These are phyloP conservation scores for Onchidella celtica DNA, from an alignment of 2,888 invertebrate genomes.

Conservation along the genomic window DNA sequence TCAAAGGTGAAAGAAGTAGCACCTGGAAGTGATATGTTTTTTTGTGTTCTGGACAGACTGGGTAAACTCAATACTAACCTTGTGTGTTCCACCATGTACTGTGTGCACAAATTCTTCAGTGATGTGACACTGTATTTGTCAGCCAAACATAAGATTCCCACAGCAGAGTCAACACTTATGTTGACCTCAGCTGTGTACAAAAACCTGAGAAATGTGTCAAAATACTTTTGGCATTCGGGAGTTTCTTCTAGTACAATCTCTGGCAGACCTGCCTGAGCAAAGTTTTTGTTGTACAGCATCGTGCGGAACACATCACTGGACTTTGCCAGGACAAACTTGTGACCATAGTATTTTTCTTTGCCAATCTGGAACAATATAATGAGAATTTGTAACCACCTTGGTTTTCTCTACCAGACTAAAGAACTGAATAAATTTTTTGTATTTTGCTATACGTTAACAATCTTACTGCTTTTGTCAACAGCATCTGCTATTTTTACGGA, in stretches of 20 bases:
- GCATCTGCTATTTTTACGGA: too few species aligned
- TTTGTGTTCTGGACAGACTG: too few species aligned
- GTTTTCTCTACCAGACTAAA: not conserved
- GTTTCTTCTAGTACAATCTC: slow-evolving; percentile 77
- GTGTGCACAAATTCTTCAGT: slow-evolving; percentile 74
- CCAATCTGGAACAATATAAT: slow-evolving; percentile 66
- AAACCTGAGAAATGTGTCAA: slow-evolving; percentile 77
- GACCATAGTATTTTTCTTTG: slow-evolving; percentile 69
- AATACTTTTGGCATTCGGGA: slow-evolving; percentile 76
- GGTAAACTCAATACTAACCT: too few species aligned
- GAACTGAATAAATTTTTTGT: not conserved
- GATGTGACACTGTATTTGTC: slow-evolving; percentile 79
- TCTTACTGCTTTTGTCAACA: too few species aligned
- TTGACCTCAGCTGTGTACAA: slow-evolving; percentile 78
- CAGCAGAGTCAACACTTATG: slow-evolving; percentile 74
- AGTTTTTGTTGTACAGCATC: slow-evolving; percentile 77
- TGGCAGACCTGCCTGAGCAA: slow-evolving; percentile 68
- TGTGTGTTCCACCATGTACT: slow-evolving; percentile 79
- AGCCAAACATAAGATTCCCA: slow-evolving; percentile 79
- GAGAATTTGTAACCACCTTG: not conserved
- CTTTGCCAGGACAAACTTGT: slow-evolving; percentile 80
- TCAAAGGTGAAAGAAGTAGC: too few species aligned
- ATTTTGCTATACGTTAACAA: not conserved
- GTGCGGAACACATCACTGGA: slow-evolving; percentile 79
- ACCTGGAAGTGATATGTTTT: too few species aligned